Base-by-base conservation (phyloP, 1,140 invertebrate species). In the Watersipora subatra region DNA sequence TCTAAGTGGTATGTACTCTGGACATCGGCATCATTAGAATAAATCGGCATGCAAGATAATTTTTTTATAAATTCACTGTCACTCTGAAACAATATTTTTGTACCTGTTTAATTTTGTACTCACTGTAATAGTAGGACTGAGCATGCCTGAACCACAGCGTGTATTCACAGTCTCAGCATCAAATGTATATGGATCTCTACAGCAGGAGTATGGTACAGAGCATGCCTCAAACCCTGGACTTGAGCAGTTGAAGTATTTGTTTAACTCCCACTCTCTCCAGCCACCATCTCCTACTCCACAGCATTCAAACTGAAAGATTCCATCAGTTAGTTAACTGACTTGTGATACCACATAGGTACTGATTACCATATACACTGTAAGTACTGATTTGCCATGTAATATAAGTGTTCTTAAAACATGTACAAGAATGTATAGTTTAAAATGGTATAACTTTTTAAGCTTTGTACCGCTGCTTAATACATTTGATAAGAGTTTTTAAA, bases 231-330 rank as follows among this genome's bases (percentile, higher is more conserved):
- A 89, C 2, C 72, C 70, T 59, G 68, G 64, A 69, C 73, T 78
- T 25, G 86, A 87, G 72, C 91, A 93, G 77, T 94, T 94, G 76
- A 93, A 96, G 80, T 96, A 96, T 73, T 91, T 89, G 80, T 95
- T 95, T 79, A 91, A 90, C 0, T 87, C 86, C 92, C 92, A 96
- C 80, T 94, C 92, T 82, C 89, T 86, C 78, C 92, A 94, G 12
- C 91, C 91, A 72, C 89, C 87, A 68, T 87, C 87, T 63, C 90
- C 92, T 0, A 96, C 80, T 7, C 92, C 92, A 78, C 92, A 96
- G 75, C 92, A 96, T 69, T 87, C 85, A 73, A 94, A 93, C 88
- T 91, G 75, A 46, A 70, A 70, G 63, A 7, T n/a, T 12, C 7
- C 34, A n/a, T n/a, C n/a, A n/a, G n/a, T n/a, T n/a, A n/a, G n/a